Percentiles rank a stretch among this genome's conserved stretches.
phyloP scores from a whole-genome alignment of 2,113 vertebrate genomes.

The Taxidea taxus region DNA sequence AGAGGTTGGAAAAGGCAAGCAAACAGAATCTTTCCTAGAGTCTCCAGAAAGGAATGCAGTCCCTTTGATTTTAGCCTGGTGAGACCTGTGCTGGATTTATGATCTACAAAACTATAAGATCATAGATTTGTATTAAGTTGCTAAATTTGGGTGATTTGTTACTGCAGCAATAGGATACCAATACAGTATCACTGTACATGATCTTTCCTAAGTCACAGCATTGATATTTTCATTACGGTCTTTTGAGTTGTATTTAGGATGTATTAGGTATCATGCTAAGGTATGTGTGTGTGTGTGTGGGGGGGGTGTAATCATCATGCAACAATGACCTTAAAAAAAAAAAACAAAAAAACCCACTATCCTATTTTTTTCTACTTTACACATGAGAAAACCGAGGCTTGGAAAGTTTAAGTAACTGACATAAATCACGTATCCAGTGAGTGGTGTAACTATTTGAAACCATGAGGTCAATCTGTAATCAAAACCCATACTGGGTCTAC shows the following conservation, averaged over 20 bases:
- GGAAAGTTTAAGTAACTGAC: slow-evolving; percentile 12
- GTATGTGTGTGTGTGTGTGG: neutral
- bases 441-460: neutral
- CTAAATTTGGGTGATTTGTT: neutral
- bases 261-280: neutral
- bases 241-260: neutral
- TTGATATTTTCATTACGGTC: neutral
- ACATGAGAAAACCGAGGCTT: slow-evolving; percentile 1
- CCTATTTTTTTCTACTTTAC: neutral
- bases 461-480: neutral
- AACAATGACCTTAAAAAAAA: neutral
- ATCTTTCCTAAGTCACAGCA: neutral
- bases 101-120: neutral
- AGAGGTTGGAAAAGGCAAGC: neutral
- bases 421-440: neutral
- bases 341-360: neutral
- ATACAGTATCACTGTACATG: neutral
- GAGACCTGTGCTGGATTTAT: neutral
- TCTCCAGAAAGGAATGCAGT: neutral
- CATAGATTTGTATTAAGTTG: neutral
- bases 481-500: neutral
- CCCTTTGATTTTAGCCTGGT: neutral
- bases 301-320: neutral
- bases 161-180: neutral
- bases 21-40: neutral